Evolutionary conservation across 2,888 invertebrate species (phyloP), one percentile per base, ranked within the genome.

Genomic region (Acleris laterana): DNA sequence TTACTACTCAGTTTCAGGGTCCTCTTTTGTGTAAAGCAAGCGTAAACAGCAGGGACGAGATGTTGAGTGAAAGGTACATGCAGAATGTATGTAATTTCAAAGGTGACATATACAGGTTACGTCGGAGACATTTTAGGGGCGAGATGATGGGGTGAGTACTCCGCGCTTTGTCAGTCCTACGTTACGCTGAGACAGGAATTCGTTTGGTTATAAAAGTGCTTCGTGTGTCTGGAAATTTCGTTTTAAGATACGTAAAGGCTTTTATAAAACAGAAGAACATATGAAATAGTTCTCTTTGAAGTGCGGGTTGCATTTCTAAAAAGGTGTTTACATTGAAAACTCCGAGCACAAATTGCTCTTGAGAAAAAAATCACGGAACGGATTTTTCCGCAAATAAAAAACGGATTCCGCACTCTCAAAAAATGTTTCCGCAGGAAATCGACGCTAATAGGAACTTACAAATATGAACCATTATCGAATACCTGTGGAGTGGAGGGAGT

Each of bases 21-120:
- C 17, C 16, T 20, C 9, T 44, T 44, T 65, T n/a, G 49, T 56
- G 44, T 11, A 32, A 28, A 22, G 16, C 20, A 4, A 9, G 20
- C 16, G 19, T 20, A 42, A 3, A 17, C 32, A 22, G 9, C 19
- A 42, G 11, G 46, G 51, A 38, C 5, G n/a, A 44, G 51, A 25
- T 52, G 59, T 61, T 52, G 52, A 51, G 52, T 61, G 61, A 61
- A 62, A 46, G 66, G 56, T 65, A 55, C 55, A 60, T 56, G 46
- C 51, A 57, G 57, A 52, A 66, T 57, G 66, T 66, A 57, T 61
- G 66, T 66, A 57, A 66, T 66, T 66, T 62, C 66, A 62, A 57
- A 66, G 61, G 57, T 52, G 61, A 61, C 61, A 57, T 66, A 57
- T 62, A 61, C 60, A 61, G 66, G 60, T 50, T 53, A 62, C 62